Evolutionary conservation across 2,888 invertebrate genomes (phyloP).

Genomic region (Drosophila putrida): DNA sequence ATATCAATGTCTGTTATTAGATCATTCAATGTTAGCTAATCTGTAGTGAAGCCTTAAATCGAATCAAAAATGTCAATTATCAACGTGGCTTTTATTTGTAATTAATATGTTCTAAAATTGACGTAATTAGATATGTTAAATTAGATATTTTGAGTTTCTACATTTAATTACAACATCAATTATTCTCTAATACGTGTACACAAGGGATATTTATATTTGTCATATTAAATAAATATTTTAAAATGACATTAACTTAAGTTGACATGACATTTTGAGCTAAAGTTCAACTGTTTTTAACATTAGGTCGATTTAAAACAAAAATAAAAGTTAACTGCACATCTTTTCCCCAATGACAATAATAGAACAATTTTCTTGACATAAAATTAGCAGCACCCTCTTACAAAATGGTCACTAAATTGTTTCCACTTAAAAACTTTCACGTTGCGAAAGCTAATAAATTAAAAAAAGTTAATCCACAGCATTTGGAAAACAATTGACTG

Average conservation of each 20-base stretch:
- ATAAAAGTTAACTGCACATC: constrained; percentile 5
- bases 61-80: constrained; percentile 15
- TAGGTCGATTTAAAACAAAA: constrained; percentile 3
- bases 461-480: constrained; percentile 28
- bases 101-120: background rate
- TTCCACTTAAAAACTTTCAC: constrained; percentile 31
- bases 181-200: background rate
- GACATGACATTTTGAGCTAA: background rate
- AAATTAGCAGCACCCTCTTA: constrained; percentile 19
- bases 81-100: background rate
- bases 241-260: background rate
- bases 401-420: constrained; percentile 39
- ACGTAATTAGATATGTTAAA: constrained; percentile 5
- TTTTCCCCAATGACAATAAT: background rate
- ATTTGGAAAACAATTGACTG: background rate
- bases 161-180: constrained; percentile 4
- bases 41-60: background rate
- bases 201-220: background rate
- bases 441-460: constrained; percentile 27
- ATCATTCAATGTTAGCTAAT: background rate
- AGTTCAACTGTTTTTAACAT: background rate
- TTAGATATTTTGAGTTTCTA: background rate
- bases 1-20: background rate
- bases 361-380: constrained; percentile 14
- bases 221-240: constrained; percentile 1